Percentiles rank a stretch among this genome's conserved stretches.
Evolutionary conservation across 2,113 vertebrate genomes (phyloP).

Genomic region (Coreoperca whiteheadi): DNA sequence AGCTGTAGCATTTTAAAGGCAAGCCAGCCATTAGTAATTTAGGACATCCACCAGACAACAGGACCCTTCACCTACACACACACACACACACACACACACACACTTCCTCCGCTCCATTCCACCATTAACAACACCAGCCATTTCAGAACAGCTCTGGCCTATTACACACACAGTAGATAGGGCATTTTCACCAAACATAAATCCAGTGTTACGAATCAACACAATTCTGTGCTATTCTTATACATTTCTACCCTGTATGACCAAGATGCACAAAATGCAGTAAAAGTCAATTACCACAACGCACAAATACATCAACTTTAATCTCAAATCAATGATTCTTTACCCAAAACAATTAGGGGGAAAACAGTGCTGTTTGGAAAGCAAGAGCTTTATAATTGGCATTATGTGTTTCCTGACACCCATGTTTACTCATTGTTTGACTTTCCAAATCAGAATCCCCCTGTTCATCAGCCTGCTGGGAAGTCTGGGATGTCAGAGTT

Average conservation of each 20-base stretch:
- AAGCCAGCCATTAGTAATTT: neutral
- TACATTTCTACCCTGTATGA: neutral
- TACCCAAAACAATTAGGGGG: neutral
- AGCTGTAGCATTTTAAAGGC: neutral
- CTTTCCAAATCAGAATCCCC: neutral
- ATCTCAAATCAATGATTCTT: too few species aligned
- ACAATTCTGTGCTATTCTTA: neutral
- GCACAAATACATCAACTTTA: neutral
- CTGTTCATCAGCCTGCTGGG: neutral
- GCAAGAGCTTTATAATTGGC: neutral
- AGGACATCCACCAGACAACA: neutral
- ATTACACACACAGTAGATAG: neutral
- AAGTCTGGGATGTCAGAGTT: neutral
- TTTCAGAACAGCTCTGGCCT: neutral
- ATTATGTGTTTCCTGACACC: neutral
- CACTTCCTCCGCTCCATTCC: neutral
- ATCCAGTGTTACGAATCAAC: neutral
- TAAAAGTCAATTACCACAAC: neutral
- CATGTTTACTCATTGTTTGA: neutral
- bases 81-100: neutral
- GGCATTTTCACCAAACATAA: neutral
- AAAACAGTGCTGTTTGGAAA: neutral
- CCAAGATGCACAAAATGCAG: neutral
- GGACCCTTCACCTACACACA: neutral
- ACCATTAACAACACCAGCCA: neutral